phyloP scores from a whole-genome alignment of 2,888 invertebrate genomes.

The Troides oblongomaculatus region DNA sequence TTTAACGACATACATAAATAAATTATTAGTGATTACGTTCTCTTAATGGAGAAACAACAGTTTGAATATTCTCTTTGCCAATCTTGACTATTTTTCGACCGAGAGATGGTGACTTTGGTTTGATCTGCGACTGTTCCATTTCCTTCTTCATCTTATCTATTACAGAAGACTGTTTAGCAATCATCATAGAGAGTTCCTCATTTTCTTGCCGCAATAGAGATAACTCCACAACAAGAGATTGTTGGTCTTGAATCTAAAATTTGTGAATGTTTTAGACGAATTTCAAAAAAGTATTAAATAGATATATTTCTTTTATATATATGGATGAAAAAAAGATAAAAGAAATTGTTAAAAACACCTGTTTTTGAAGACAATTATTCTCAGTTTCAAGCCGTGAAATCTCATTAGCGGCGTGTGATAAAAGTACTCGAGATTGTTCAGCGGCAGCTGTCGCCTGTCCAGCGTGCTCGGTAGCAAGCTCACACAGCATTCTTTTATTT shows the following conservation, averaged over 20 bases:
- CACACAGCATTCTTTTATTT: slow-evolving; percentile 60
- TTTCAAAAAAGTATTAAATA: no score
- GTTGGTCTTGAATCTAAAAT: slow-evolving; percentile 71
- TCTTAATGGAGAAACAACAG: slow-evolving; percentile 64
- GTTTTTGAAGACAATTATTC: slow-evolving; percentile 58
- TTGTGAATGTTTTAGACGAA: background rate
- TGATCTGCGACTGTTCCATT: slow-evolving; percentile 53
- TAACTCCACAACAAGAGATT: slow-evolving; percentile 69
- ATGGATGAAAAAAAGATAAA: no score
- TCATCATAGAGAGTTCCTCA: slow-evolving; percentile 67
- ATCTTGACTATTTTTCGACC: slow-evolving; percentile 63
- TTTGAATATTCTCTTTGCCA: slow-evolving; percentile 69
- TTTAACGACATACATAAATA: slow-evolving; percentile 12
- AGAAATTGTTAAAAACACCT: slow-evolving; percentile 43
- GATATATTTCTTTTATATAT: no score
- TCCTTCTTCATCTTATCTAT: slow-evolving; percentile 72
- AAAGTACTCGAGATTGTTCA: slow-evolving; percentile 61
- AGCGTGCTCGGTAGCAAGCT: slow-evolving; percentile 65
- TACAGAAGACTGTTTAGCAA: slow-evolving; percentile 68
- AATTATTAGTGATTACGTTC: slow-evolving; percentile 61
- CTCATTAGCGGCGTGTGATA: slow-evolving; percentile 62
- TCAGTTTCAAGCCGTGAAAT: slow-evolving; percentile 63
- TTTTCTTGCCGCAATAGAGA: slow-evolving; percentile 74
- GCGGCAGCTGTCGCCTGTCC: slow-evolving; percentile 64
- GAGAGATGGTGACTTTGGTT: slow-evolving; percentile 67